phyloP scores from a whole-genome alignment of 2,888 invertebrate species.

The Thyatira batis region DNA sequence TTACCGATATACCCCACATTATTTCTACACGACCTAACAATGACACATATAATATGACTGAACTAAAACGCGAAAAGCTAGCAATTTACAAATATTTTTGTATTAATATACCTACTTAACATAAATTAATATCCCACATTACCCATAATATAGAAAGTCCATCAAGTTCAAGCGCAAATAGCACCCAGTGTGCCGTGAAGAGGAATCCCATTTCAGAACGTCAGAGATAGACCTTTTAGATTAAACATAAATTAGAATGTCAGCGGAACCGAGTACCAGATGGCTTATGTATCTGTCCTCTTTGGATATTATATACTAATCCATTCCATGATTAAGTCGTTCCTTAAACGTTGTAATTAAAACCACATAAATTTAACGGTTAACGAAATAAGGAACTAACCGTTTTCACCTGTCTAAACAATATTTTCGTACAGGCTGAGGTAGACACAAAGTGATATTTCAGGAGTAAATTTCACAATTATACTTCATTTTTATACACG shows the following conservation, averaged over 20 bases:
- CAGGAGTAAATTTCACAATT: too few relatives aligned
- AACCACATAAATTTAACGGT: not conserved
- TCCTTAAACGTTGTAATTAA: not conserved
- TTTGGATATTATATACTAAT: not conserved
- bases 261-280: slow-evolving; percentile 1
- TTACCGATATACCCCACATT: slow-evolving; percentile 16
- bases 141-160: not conserved
- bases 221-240: not conserved
- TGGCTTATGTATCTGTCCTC: not conserved
- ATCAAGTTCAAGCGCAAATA: not conserved
- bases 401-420: too few relatives aligned
- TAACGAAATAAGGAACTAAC: too few relatives aligned
- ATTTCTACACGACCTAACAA: too few relatives aligned
- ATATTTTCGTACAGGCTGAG: too few relatives aligned
- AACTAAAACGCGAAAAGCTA: too few relatives aligned
- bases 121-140: too few relatives aligned
- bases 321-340: not conserved
- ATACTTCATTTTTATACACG: too few relatives aligned
- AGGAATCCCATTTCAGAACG: not conserved
- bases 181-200: not conserved
- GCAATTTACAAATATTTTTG: too few relatives aligned
- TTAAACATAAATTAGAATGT: slow-evolving; percentile 2
- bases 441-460: too few relatives aligned
- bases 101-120: too few relatives aligned
- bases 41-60: too few relatives aligned